Base-by-base conservation (phyloP, 2,113 vertebrate species). In the Scomber japonicus region DNA sequence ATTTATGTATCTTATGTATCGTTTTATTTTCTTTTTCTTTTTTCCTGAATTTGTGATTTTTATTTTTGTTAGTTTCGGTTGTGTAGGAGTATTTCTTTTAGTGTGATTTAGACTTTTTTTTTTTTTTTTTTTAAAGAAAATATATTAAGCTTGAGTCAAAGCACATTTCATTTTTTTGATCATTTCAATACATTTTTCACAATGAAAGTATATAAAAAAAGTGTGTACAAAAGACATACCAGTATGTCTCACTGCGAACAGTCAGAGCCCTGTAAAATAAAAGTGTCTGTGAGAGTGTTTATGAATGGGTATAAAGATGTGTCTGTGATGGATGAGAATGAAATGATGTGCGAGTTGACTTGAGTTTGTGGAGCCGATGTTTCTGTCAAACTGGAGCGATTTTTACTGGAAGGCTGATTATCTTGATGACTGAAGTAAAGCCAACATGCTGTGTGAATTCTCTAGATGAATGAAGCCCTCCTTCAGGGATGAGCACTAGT, bases 401-500 rank as follows among this genome's bases (percentile, higher is more conserved):
- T 49, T 84, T 62, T 46, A 71, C 71, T 84, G 91, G 92, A 93
- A 94, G 93, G 95, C 93, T 93, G 95, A 95, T 80, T 84, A 88
- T 95, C 95, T 95, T 89, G 85, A 79, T 50, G 81, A 75, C 54
- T 45, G 81, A 82, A 74, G 64, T 44, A 78, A 88, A 68, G 50
- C 63, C 0, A 60, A 71, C 48, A 83, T 83, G 82, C 79, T 86
- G 71, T 91, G 78, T 78, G 76, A 81, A 17, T 56, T 60, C 66
- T 86, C 49, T 84, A 89, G 94, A 95, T 94, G 91, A 94, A 96
- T 95, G 95, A 96, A 62, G 94, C 95, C 93, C 90, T 92, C 84
- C 90, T 89, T 90, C 82, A 89, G 90, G 90, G 89, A 93, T 87
- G 90, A 93, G 87, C 86, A 84, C 77, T 89, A 80, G 93, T 94